These are phyloP conservation scores for Pseudobourletiella spinata DNA, from an alignment of 1,140 invertebrate species.

Conservation along the genomic window DNA sequence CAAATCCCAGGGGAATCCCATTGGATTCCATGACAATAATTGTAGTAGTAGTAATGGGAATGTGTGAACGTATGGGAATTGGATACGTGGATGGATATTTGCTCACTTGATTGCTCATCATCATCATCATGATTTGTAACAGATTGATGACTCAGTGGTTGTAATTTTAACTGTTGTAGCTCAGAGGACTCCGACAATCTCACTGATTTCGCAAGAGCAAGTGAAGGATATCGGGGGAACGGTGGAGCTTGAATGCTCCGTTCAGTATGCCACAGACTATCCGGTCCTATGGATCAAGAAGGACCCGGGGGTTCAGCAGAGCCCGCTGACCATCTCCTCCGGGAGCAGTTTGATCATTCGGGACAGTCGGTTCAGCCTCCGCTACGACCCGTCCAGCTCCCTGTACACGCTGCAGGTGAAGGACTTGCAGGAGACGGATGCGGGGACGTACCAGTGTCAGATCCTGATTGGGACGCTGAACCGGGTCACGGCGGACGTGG, in stretches of 20 bases:
- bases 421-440: constrained; percentile 89
- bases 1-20: too few relatives aligned
- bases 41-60: not conserved
- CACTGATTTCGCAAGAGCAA: constrained; percentile 81
- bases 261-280: constrained; percentile 78
- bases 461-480: constrained; percentile 68
- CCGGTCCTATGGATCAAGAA: constrained; percentile 73
- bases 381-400: constrained; percentile 64
- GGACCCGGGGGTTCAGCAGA: constrained; percentile 45
- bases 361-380: constrained; percentile 75
- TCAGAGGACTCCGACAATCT: constrained; percentile 80
- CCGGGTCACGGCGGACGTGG: constrained; percentile 70
- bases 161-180: constrained; percentile 37
- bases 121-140: not conserved
- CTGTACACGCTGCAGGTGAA: constrained; percentile 78
- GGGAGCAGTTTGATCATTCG: constrained; percentile 70
- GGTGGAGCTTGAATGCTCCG: constrained; percentile 77
- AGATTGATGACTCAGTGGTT: constrained; percentile 43
- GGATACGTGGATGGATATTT: not conserved
- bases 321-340: constrained; percentile 60
- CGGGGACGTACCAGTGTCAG: constrained; percentile 77
- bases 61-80: not conserved
- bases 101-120: not conserved
- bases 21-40: not conserved
- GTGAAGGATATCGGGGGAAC: constrained; percentile 83